phyloP scores from a whole-genome alignment of 2,888 invertebrate species.

The Sphinx pinastri region DNA sequence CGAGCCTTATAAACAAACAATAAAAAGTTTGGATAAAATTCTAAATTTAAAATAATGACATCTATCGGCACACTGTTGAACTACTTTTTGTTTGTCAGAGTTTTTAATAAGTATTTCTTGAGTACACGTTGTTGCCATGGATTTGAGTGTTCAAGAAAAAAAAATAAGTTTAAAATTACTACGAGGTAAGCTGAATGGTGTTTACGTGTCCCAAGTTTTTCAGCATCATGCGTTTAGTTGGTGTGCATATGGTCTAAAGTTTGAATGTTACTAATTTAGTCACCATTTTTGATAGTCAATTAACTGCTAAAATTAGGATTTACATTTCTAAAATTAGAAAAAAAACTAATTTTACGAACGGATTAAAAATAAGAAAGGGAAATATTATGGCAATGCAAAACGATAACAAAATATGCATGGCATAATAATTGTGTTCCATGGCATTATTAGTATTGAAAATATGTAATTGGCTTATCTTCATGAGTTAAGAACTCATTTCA shows the following conservation, averaged over 20 bases:
- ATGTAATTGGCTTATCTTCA: too few relatives aligned
- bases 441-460: too few relatives aligned
- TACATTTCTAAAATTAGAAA: too few relatives aligned
- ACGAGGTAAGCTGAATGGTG: slow-evolving; percentile 16
- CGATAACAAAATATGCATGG: too few relatives aligned
- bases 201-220: slow-evolving; percentile 6
- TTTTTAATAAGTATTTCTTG: neutral
- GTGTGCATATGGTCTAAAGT: slow-evolving; percentile 36
- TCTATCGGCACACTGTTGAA: neutral
- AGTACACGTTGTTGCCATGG: neutral
- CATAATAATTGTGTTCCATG: too few relatives aligned
- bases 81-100: neutral
- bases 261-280: slow-evolving; percentile 9
- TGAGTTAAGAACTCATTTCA: too few relatives aligned
- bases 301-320: neutral
- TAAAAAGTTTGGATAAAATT: too few relatives aligned
- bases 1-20: too few relatives aligned
- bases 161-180: neutral
- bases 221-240: slow-evolving; percentile 22
- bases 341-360: too few relatives aligned
- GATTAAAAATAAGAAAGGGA: too few relatives aligned
- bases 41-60: neutral
- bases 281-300: neutral
- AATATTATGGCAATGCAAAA: too few relatives aligned
- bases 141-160: slow-evolving; percentile 7